Percentiles rank a stretch among this genome's conserved stretches.
Evolutionary conservation across 1,140 invertebrate genomes (phyloP).

Genomic region (Aphis gossypii): DNA sequence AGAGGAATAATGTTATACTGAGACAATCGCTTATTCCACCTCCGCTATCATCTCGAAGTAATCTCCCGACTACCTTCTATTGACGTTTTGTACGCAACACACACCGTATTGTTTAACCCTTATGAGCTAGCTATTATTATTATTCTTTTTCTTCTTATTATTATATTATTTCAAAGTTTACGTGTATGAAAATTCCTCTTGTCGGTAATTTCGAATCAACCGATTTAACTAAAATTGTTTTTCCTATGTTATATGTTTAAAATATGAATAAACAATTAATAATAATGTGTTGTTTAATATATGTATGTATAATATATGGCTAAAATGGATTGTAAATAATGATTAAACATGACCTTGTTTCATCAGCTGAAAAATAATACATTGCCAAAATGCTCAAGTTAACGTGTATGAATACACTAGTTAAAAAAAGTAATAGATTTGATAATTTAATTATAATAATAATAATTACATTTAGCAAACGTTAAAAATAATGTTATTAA

Average conservation of each 20-base stretch:
- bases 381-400: background rate
- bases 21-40: conserved; percentile 34
- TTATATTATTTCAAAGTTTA: background rate
- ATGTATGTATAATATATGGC: too few species aligned
- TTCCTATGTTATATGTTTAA: background rate
- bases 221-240: background rate
- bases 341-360: background rate
- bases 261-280: too few species aligned
- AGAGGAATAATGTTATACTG: conserved; percentile 41
- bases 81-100: conserved; percentile 6
- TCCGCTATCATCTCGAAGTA: conserved; percentile 28
- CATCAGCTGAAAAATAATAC: background rate
- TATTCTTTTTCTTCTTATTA: conserved; percentile 22
- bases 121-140: background rate
- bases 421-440: too few species aligned
- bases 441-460: too few species aligned
- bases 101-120: background rate
- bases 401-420: background rate
- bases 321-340: background rate
- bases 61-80: conserved; percentile 36
- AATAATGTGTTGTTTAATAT: too few species aligned
- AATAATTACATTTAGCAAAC: too few species aligned
- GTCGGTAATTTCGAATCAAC: background rate
- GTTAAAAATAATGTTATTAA: too few species aligned
- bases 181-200: background rate